Evolutionary conservation across 2,113 vertebrate species (phyloP), one percentile per base, ranked within the genome.

Genomic region (Misgurnus anguillicaudatus): DNA sequence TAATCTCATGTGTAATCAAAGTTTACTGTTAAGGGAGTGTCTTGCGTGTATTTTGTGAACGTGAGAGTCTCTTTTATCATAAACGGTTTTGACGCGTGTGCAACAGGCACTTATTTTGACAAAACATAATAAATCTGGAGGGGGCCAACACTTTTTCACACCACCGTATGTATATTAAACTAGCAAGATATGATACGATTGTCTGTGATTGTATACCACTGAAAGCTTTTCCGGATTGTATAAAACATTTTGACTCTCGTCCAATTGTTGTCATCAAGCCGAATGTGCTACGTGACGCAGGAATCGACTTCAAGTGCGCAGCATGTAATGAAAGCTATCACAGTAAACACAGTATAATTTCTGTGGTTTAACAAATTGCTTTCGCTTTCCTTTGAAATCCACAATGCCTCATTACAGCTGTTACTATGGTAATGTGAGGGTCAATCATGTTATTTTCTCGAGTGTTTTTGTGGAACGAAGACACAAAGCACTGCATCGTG

Each of bases 361-460:
- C 8, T 38, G 39, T 4, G 7, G 47, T n/a, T 60, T 78, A 63
- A 69, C 16, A 51, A 17, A 72, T 60, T 10, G 16, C 24, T 42
- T 14, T 36, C 41, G 69, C n/a, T 73, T 70, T 70, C 14, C 66
- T 6, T 13, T 82, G 47, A 83, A 86, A 85, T 77, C 79, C 9
- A 78, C 66, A 19, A 66, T 21, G 8, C 38, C 75, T 81, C 38
- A 82, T 80, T 77, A 31, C 51, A 63, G 72, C 67, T 71, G 87
- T 88, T 90, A 87, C 86, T 79, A 88, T 87, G 87, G 77, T 75
- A 66, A 87, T 86, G 79, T 64, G 82, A 82, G 42, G 77, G 80
- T 82, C 83, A 82, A 42, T 82, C 85, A 65, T 82, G 79, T 73
- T 75, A 31, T 65, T 68, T 80, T 84, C 80, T 81, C 66, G 82